A percentile compares a stretch with the other conserved stretches of the same genome.
phyloP scores from a whole-genome alignment of 2,797 vertebrate species.

The Erethizon dorsatum region DNA sequence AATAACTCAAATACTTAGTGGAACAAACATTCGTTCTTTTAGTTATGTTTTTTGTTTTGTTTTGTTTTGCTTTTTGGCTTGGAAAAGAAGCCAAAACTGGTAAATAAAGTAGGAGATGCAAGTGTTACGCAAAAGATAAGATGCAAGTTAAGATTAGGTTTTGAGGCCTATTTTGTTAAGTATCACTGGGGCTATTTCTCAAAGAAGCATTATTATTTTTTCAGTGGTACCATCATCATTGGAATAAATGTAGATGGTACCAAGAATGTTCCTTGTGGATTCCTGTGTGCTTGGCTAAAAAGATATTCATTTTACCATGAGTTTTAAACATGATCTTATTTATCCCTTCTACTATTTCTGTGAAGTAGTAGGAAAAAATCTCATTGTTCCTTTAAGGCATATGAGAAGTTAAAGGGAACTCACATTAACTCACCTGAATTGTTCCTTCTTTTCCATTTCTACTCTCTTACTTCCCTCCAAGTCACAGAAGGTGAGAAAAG shows the following conservation, averaged over 20 bases:
- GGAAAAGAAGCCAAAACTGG: constrained; percentile 6
- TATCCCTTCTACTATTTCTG: not conserved
- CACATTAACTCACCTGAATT: not conserved
- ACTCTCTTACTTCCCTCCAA: not conserved
- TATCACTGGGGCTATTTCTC: not conserved
- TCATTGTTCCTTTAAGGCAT: not conserved
- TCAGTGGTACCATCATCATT: not conserved
- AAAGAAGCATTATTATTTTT: not conserved
- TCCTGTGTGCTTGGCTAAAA: not conserved
- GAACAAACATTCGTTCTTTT: constrained; percentile 9
- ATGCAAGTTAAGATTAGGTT: constrained; percentile 3
- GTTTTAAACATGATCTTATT: not conserved
- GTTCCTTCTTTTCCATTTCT: not conserved
- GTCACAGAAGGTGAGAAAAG: not conserved
- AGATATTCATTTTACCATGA: not conserved
- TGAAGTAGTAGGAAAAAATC: not conserved
- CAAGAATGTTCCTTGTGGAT: not conserved
- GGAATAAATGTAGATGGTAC: not conserved
- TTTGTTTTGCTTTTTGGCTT: not conserved
- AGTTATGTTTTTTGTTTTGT: not conserved
- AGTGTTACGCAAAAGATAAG: not conserved
- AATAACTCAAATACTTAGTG: not conserved
- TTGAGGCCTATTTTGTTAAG: not conserved
- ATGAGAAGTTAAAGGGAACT: not conserved
- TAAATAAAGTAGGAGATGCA: not conserved